Evolutionary conservation across 2,888 invertebrate species (phyloP).

Genomic region (Scaptodrosophila latifasciaeformis): DNA sequence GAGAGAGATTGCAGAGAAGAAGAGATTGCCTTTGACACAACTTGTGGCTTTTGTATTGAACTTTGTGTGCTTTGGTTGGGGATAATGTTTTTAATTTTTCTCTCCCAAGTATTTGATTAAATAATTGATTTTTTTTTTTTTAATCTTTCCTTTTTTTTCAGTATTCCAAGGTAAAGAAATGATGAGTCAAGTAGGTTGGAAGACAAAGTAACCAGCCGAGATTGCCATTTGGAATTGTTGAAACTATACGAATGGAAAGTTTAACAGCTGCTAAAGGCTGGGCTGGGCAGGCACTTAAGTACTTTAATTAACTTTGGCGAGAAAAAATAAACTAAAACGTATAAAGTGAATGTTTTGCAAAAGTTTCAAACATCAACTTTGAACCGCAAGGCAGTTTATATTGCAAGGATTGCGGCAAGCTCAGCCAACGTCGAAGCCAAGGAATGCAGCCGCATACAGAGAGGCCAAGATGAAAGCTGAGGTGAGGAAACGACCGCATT

Average conservation of each 20-base stretch:
- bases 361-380: conserved; percentile 65
- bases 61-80: neutral
- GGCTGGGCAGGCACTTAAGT: conserved; percentile 28
- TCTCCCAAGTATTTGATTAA: neutral
- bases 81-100: conserved; percentile 1
- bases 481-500: conserved; percentile 29
- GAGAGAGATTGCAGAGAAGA: conserved; percentile 19
- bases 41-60: conserved; percentile 32
- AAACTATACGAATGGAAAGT: neutral
- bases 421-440: conserved; percentile 21
- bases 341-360: conserved; percentile 34
- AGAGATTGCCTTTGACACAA: conserved; percentile 47
- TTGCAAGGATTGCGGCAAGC: conserved; percentile 56
- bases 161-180: neutral
- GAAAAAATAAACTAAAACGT: conserved; percentile 24
- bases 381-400: conserved; percentile 68
- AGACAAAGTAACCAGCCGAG: neutral
- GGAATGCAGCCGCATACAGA: conserved; percentile 28
- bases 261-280: neutral
- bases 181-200: neutral
- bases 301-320: conserved; percentile 66
- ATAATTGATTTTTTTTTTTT: neutral
- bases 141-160: neutral
- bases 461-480: neutral
- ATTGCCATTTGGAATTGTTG: neutral